A percentile compares a stretch with the other conserved stretches of the same genome.
phyloP scores from a whole-genome alignment of 2,113 vertebrate species.

The Passer domesticus region DNA sequence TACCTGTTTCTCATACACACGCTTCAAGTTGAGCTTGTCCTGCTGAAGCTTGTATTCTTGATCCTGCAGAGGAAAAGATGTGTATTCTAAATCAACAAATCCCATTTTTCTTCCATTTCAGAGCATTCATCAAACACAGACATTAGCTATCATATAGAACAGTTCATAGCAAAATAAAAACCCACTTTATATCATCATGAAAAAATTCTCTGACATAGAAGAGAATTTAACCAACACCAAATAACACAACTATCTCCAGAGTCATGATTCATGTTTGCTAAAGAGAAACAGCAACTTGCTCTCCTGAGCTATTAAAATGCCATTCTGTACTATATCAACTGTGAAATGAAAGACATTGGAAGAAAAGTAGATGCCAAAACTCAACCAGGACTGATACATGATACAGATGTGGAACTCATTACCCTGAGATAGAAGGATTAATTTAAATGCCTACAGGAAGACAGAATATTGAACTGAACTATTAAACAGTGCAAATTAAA shows the following conservation, averaged over 20 bases:
- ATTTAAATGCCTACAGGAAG: neutral
- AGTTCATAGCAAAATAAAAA: neutral
- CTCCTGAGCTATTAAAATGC: neutral
- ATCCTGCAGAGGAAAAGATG: constrained; percentile 77
- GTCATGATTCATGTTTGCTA: neutral
- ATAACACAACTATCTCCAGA: neutral
- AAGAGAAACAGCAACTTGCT: constrained; percentile 12
- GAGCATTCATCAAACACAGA: neutral
- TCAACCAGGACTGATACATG: neutral
- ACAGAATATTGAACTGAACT: neutral
- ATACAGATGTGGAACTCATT: neutral
- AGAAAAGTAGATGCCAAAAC: neutral
- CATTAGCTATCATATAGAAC: neutral
- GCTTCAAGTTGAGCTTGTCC: constrained; percentile 81
- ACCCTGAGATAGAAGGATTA: neutral
- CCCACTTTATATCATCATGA: neutral
- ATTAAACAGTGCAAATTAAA: neutral
- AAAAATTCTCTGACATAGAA: neutral
- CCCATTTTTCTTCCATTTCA: neutral
- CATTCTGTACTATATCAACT: neutral
- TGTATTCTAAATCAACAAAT: neutral
- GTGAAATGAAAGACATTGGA: neutral
- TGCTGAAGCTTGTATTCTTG: constrained; percentile 81
- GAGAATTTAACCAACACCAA: neutral
- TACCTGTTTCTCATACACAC: constrained; percentile 86